A percentile compares a stretch with the other conserved stretches of the same genome.
phyloP scores from a whole-genome alignment of 2,888 invertebrate species.

The Hesperia comma region DNA sequence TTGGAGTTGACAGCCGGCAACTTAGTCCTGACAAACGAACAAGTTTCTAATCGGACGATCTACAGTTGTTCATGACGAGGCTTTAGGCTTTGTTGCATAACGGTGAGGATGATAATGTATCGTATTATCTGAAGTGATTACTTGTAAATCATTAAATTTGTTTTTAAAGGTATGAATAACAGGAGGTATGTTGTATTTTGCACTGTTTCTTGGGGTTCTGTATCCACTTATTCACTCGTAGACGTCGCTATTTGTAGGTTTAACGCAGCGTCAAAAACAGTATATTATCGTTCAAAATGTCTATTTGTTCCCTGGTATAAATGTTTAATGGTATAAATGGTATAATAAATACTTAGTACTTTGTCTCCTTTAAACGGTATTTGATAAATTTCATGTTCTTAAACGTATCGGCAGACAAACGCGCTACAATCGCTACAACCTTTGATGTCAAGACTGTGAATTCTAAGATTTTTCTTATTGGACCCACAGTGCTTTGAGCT shows the following conservation, averaged over 20 bases:
- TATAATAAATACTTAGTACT: no score
- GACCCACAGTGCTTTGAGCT: conserved; percentile 19
- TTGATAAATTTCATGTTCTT: background rate
- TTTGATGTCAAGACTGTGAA: conserved; percentile 23
- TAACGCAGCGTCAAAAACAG: no score
- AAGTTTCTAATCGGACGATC: conserved; percentile 32
- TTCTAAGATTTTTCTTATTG: conserved; percentile 34
- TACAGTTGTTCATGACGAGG: conserved; percentile 14
- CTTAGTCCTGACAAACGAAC: conserved; percentile 25
- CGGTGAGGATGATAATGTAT: background rate
- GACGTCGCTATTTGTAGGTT: no score
- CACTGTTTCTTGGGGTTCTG: no score
- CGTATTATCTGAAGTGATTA: no score
- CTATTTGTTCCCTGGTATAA: no score
- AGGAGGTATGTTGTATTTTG: no score
- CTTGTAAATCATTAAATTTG: no score
- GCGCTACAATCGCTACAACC: conserved; percentile 11
- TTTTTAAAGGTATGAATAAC: no score
- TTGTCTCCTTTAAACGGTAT: background rate
- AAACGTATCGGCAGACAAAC: conserved; percentile 1
- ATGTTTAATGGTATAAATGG: no score
- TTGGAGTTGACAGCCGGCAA: conserved; percentile 15
- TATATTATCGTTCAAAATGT: no score
- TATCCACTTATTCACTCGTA: no score
- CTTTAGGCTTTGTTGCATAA: background rate